Conservation (phyloP, 2,888 invertebrate species). For the Aleiodes leptofemur region DNA sequence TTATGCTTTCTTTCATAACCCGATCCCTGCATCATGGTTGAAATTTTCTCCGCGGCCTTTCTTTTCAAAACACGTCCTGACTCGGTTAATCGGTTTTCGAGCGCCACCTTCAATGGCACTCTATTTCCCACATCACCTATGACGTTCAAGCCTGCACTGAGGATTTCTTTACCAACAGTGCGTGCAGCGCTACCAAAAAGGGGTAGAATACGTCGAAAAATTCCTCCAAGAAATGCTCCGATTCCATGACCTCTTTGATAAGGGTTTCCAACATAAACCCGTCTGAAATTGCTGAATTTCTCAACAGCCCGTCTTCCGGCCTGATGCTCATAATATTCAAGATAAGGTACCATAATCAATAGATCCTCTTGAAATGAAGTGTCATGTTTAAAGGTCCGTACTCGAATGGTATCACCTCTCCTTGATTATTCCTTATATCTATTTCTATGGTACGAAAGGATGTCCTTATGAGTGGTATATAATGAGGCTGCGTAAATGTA, state of each 20-base stretch:
- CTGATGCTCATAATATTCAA: neutral
- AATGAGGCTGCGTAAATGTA: too few relatives aligned
- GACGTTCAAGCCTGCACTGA: too few relatives aligned
- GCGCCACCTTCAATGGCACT: neutral
- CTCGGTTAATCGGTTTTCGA: neutral
- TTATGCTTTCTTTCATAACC: too few relatives aligned
- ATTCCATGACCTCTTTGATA: neutral
- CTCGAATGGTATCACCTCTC: constrained; percentile 4
- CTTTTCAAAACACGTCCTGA: neutral
- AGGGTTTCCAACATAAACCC: neutral
- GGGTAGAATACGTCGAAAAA: too few relatives aligned
- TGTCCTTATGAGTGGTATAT: too few relatives aligned
- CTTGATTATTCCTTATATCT: too few relatives aligned
- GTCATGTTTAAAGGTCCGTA: constrained; percentile 7
- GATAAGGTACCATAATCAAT: neutral
- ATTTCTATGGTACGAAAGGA: too few relatives aligned
- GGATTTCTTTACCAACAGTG: too few relatives aligned
- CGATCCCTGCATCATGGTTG: too few relatives aligned
- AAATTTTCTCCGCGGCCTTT: too few relatives aligned
- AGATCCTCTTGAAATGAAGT: constrained; percentile 6
- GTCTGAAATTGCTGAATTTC: neutral
- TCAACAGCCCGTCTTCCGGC: neutral
- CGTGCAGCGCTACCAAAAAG: too few relatives aligned
- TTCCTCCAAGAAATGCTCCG: too few relatives aligned
- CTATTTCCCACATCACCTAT: neutral